phyloP scores from a whole-genome alignment of 1,140 invertebrate genomes.

The Pemphigus obesinymphae region DNA sequence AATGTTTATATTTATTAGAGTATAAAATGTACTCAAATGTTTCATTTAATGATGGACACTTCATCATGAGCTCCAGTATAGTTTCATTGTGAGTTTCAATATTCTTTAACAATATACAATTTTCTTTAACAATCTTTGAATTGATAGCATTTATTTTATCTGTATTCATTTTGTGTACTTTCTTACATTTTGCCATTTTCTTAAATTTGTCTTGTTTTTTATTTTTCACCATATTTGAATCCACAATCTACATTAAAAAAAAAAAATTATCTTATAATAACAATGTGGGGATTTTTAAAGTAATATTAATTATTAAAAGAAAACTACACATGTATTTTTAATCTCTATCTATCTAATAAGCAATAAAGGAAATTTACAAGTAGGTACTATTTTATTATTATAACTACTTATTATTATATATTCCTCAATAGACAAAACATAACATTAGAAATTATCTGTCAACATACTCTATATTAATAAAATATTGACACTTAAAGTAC shows the following conservation, averaged over 20 bases:
- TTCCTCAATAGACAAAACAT: no score
- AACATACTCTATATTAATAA: no score
- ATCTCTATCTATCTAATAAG: no score
- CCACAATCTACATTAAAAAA: slow-evolving; percentile 28
- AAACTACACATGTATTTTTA: no score
- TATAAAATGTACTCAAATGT: slow-evolving; percentile 38
- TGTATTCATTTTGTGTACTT: neutral
- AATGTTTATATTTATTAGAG: slow-evolving; percentile 37
- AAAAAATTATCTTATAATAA: slow-evolving; percentile 27
- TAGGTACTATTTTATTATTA: no score
- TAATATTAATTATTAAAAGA: no score
- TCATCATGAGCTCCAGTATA: slow-evolving; percentile 8
- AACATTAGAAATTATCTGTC: no score
- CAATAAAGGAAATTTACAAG: no score
- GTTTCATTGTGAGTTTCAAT: neutral
- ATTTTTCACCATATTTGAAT: neutral
- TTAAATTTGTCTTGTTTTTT: neutral
- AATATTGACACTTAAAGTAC: no score
- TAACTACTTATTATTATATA: no score
- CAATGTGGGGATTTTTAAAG: no score
- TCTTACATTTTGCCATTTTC: neutral
- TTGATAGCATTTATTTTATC: neutral
- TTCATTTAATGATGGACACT: neutral
- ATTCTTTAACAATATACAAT: neutral
- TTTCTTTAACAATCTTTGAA: neutral